These are phyloP conservation scores for Scaptodrosophila latifasciaeformis DNA, from an alignment of 2,888 invertebrate genomes.

Conservation along the genomic window DNA sequence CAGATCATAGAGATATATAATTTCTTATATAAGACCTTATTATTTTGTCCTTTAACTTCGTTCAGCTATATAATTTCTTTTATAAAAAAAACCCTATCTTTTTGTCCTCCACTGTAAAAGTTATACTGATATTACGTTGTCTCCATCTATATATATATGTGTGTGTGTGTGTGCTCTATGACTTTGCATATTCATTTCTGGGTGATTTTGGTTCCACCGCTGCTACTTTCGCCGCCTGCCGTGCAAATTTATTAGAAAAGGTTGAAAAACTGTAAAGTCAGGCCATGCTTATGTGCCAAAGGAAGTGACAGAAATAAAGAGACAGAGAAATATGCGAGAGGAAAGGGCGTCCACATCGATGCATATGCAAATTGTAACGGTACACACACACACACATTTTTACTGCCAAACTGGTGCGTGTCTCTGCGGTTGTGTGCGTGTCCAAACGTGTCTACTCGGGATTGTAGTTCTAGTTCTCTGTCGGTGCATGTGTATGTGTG, in stretches of 20 bases:
- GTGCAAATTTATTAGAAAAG: constrained; percentile 57
- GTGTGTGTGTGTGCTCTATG: constrained; percentile 38
- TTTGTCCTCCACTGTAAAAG: no score
- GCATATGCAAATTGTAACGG: constrained; percentile 60
- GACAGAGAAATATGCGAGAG: no score
- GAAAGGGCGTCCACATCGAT: constrained; percentile 29
- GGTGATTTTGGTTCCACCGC: constrained; percentile 29
- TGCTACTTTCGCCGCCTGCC: constrained; percentile 17
- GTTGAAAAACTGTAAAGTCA: constrained; percentile 49
- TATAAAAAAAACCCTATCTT: no score
- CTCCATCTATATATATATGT: constrained; percentile 1
- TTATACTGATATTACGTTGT: no score
- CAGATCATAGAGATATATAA: no score
- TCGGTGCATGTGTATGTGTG: constrained; percentile 5
- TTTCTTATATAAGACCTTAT: no score
- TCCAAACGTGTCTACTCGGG: not conserved
- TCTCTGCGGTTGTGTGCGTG: no score
- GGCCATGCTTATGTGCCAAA: constrained; percentile 20
- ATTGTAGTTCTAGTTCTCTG: not conserved
- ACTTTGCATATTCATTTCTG: constrained; percentile 54
- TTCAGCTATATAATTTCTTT: no score
- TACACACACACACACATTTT: not conserved
- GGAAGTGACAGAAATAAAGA: no score
- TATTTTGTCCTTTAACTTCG: no score
- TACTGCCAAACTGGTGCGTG: no score